Base-by-base conservation (phyloP, 2,888 invertebrate species). In the Baccha elongata region DNA sequence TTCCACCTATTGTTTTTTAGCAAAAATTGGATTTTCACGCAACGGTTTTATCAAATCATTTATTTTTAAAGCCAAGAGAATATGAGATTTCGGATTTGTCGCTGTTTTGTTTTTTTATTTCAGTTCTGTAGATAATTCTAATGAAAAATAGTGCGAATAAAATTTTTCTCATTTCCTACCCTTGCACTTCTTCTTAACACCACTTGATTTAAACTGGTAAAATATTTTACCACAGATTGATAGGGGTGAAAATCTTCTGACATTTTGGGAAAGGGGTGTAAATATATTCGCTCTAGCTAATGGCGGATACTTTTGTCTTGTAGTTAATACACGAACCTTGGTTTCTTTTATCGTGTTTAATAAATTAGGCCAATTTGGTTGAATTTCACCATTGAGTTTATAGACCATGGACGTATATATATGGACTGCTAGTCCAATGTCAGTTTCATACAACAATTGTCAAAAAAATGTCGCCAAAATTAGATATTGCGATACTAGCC, bases 111-210 rank as follows among this genome's bases (percentile, higher is more conserved):
- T 65, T 52, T 46, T 65, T 75, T 69, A 40, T 32, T 10, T 50
- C 44, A 60, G 26, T 23, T 42, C 17, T 60, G 29, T 35, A 42
- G 44, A 40, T 42, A 65, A 58, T 75, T 71, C 50, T n/a, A 42
- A 48, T 75, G 71, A 26, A 71, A 74, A 69, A 64, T 69, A 44
- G 50, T 75, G 74, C 60, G 71, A 71, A 81, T 60, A 75, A 69
- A 37, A 23, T 71, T 75, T 65, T 75, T 46, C 65, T 53, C 60
- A 53, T 52, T 75, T 68, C 65, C 68, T 81, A 46, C 52, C 71
- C 65, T 75, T 44, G 65, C 71, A 62, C 42, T 68, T 53, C 17
- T 37, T 73, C 67, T 62, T 53, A 58, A 71, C 74, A 74, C 80
- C 74, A 71, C 71, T 53, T 19, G 37, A 79, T 71, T 81, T 65